Base-by-base conservation (phyloP, 2,113 vertebrate genomes). In the Catharus minimus region DNA sequence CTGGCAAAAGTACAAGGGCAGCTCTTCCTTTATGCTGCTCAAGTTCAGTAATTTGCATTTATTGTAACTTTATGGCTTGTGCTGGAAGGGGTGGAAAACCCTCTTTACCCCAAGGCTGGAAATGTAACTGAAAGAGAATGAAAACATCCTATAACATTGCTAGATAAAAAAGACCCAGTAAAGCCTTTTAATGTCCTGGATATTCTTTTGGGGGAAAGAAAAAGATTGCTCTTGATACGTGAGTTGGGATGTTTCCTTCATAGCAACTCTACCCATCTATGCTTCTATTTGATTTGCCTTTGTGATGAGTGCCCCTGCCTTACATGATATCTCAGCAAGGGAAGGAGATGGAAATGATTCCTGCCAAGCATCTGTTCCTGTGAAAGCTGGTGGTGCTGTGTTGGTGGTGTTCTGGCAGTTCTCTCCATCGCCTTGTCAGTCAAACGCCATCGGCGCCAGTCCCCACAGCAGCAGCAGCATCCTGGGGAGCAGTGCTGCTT, bases 391-490 rank as follows among this genome's bases (percentile, higher is more conserved):
- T 60, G 74, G 44, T 82, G 66, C 53, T 84, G 81, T 93, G 81
- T 75, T 82, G 81, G 81, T 84, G 89, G 84, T 68, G 55, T 69
- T 61, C 78, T 89, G 78, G 73, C 73, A 82, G 55, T 84, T 79
- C 43, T 77, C 53, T 84, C 33, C 55, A 61, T 57, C 14, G 2
- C 66, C 30, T 44, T 38, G 38, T 71, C 89, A 86, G 18, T 90
- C 58, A 68, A 20, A 39, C 0, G 0, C 33, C 5, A 2, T n/a
- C 0, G 0, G 39, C 0, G 2, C 1, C 7, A 58, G 81, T 80
- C 47, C 58, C 56, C 0, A 1, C 68, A 46, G 57, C 33, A 49
- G 61, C n/a, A 41, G 57, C 27, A 39, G 39, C 22, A 14, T 44
- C 49, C 78, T 4, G 2, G 15, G 75, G 57, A 67, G 72, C 49